Conservation (phyloP, 1,140 invertebrate species). For the Aleiodes sp. region DNA sequence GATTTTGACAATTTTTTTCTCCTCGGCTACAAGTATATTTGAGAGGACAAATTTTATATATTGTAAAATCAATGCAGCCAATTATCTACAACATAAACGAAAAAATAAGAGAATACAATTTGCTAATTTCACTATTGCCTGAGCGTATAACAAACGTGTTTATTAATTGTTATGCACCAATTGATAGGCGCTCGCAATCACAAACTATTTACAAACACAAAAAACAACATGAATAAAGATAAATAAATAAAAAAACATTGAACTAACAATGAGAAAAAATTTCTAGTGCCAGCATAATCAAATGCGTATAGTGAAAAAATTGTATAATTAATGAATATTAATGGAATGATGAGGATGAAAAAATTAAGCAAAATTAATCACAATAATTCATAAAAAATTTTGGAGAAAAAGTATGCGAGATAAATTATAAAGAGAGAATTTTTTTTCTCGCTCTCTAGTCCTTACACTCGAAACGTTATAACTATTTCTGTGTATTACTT, state of each 20-base stretch:
- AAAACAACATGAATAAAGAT: too few species aligned
- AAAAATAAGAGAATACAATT: neutral
- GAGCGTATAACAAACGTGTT: neutral
- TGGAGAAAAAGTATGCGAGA: neutral
- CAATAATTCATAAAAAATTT: too few species aligned
- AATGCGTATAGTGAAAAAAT: neutral
- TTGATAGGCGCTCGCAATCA: conserved; percentile 3
- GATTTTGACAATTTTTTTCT: conserved; percentile 14
- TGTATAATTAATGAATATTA: too few species aligned
- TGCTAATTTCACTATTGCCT: neutral
- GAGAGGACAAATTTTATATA: neutral
- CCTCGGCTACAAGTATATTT: neutral
- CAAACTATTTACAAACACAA: neutral
- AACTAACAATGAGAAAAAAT: conserved; percentile 3
- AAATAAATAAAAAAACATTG: neutral
- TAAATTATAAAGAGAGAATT: neutral
- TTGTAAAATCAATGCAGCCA: neutral
- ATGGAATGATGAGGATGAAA: too few species aligned
- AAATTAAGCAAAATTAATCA: too few species aligned
- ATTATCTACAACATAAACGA: neutral
- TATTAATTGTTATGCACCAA: conserved; percentile 16
- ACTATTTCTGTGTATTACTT: conserved; percentile 12
- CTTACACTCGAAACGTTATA: neutral
- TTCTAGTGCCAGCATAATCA: neutral
- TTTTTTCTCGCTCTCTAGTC: conserved; percentile 14